phyloP scores from a whole-genome alignment of 2,797 vertebrate genomes.

The Diceros bicornis region DNA sequence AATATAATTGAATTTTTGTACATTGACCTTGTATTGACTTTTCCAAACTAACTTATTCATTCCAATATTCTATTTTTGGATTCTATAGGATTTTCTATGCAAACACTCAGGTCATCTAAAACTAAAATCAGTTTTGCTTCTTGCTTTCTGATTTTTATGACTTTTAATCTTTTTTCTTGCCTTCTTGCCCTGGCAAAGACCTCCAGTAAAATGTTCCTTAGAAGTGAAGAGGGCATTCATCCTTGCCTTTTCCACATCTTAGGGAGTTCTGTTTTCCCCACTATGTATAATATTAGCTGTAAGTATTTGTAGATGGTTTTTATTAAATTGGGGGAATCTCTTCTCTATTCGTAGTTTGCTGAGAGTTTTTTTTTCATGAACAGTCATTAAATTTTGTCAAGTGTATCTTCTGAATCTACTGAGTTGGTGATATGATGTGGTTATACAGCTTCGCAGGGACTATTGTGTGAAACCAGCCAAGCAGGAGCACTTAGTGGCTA shows the following conservation, averaged over 20 bases:
- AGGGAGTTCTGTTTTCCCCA: neutral
- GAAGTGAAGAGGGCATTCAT: neutral
- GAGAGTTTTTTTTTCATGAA: neutral
- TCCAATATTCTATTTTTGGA: neutral
- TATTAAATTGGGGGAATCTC: neutral
- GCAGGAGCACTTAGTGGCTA: neutral
- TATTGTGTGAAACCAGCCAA: neutral
- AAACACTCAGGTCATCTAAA: neutral
- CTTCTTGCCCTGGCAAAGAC: neutral
- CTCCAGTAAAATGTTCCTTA: neutral
- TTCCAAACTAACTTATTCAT: neutral
- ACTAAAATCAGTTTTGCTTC: neutral
- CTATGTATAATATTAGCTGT: neutral
- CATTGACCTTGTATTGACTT: neutral
- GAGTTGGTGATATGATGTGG: neutral
- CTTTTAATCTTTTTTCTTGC: neutral
- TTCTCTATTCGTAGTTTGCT: neutral
- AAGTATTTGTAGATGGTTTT: neutral
- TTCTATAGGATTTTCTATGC: neutral
- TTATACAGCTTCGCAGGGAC: neutral
- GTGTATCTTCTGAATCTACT: neutral
- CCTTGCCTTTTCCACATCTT: neutral
- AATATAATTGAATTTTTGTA: neutral
- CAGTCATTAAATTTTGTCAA: neutral
- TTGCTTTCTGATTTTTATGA: neutral